Percentiles rank a stretch among this genome's conserved stretches.
Conservation (phyloP, 2,888 invertebrate genomes). For the Rhynchonema sp. region DNA sequence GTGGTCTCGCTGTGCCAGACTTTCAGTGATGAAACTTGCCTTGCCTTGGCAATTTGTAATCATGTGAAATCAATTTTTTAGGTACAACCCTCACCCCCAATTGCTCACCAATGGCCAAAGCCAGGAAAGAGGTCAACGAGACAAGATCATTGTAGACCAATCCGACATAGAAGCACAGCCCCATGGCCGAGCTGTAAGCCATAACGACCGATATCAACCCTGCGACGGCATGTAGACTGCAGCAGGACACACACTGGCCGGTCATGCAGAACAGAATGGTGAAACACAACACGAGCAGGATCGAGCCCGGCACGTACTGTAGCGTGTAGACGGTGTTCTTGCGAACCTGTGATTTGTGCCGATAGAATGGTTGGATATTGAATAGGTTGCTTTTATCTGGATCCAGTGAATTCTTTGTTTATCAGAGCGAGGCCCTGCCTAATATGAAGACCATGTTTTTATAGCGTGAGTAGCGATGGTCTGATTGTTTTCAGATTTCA, state of each 20-base stretch:
- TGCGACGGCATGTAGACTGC: background rate
- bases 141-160: constrained; percentile 1
- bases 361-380: background rate
- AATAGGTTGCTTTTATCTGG: background rate
- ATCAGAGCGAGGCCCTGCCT: too few relatives aligned
- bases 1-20: too few relatives aligned
- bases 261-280: background rate
- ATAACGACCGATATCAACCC: background rate
- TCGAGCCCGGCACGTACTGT: background rate
- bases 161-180: background rate
- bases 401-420: too few relatives aligned
- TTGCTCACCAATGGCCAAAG: constrained; percentile 4
- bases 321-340: background rate
- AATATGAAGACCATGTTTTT: too few relatives aligned
- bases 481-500: too few relatives aligned
- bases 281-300: background rate
- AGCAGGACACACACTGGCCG: background rate
- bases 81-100: too few relatives aligned
- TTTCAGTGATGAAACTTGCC: too few relatives aligned
- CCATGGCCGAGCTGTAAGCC: background rate
- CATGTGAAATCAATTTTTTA: too few relatives aligned
- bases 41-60: too few relatives aligned
- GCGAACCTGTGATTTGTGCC: background rate
- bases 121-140: background rate
- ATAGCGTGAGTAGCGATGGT: too few relatives aligned